These are phyloP conservation scores for Antigone vipio DNA, from an alignment of 2,113 vertebrate genomes.

Conservation along the genomic window DNA sequence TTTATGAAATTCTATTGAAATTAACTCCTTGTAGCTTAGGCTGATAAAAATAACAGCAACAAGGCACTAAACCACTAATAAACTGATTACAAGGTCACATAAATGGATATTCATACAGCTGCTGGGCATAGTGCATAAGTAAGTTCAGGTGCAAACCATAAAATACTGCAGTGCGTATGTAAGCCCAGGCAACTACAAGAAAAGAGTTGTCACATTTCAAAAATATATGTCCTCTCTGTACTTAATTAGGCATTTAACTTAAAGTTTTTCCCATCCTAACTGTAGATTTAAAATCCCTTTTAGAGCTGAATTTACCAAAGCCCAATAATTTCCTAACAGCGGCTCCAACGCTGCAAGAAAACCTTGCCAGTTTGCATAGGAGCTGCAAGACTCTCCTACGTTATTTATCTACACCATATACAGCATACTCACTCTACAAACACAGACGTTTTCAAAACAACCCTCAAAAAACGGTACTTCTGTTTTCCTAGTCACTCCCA, in stretches of 20 bases:
- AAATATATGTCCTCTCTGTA: conserved; percentile 21
- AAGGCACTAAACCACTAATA: conserved; percentile 61
- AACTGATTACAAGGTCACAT: conserved; percentile 68
- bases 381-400: background rate
- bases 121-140: conserved; percentile 61
- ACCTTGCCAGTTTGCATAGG: background rate
- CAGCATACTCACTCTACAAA: background rate
- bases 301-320: background rate
- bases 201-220: conserved; percentile 23
- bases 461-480: background rate
- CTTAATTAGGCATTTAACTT: conserved; percentile 38
- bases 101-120: conserved; percentile 65
- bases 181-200: conserved; percentile 28
- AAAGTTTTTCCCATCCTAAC: background rate
- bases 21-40: conserved; percentile 67
- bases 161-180: conserved; percentile 35
- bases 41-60: conserved; percentile 78
- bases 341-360: background rate
- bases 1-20: conserved; percentile 77
- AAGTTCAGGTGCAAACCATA: conserved; percentile 69
- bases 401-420: background rate
- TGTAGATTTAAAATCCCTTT: background rate
- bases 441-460: background rate
- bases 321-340: background rate
- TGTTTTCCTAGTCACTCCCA: background rate